These are phyloP conservation scores for Trididemnum miniatum DNA, from an alignment of 23 tunicate species.

Conservation along the genomic window DNA sequence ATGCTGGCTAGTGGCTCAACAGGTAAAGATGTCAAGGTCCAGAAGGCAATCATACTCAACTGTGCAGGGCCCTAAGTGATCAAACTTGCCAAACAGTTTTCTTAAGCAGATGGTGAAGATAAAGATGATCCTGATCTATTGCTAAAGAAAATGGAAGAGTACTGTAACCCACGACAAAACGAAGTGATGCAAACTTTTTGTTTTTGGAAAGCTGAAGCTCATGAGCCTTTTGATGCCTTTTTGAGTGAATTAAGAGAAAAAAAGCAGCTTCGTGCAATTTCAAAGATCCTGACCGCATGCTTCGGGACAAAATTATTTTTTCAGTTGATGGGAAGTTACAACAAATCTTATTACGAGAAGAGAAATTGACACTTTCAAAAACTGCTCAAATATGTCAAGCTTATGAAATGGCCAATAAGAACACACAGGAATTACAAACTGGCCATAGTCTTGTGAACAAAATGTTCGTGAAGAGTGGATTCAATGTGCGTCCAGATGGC, in stretches of 20 bases:
- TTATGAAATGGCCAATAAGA: slow-evolving; percentile 3
- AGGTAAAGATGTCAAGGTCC: not conserved
- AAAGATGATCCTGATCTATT: too few relatives aligned
- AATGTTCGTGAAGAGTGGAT: too few relatives aligned
- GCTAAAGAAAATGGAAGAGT: not conserved
- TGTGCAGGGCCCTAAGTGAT: not conserved
- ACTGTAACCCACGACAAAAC: slow-evolving; percentile 14
- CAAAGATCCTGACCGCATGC: too few relatives aligned
- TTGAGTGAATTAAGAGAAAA: slow-evolving; percentile 5
- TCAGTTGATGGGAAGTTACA: not conserved
- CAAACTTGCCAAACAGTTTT: too few relatives aligned
- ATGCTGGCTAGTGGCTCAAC: slow-evolving; percentile 2
- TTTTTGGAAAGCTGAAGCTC: slow-evolving; percentile 6
- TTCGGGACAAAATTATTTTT: too few relatives aligned
- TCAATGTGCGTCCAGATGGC: too few relatives aligned
- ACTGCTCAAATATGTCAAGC: slow-evolving; percentile 24
- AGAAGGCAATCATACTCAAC: not conserved
- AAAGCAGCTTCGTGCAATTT: slow-evolving; percentile 28
- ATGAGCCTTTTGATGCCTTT: slow-evolving; percentile 22
- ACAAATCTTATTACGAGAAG: too few relatives aligned
- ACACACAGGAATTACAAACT: slow-evolving; percentile 2
- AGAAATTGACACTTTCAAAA: too few relatives aligned
- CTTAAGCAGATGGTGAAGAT: too few relatives aligned
- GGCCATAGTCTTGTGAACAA: too few relatives aligned
- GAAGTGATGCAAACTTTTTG: slow-evolving; percentile 17